Conservation (phyloP, 2,113 vertebrate genomes). For the Tragulus kanchil region DNA sequence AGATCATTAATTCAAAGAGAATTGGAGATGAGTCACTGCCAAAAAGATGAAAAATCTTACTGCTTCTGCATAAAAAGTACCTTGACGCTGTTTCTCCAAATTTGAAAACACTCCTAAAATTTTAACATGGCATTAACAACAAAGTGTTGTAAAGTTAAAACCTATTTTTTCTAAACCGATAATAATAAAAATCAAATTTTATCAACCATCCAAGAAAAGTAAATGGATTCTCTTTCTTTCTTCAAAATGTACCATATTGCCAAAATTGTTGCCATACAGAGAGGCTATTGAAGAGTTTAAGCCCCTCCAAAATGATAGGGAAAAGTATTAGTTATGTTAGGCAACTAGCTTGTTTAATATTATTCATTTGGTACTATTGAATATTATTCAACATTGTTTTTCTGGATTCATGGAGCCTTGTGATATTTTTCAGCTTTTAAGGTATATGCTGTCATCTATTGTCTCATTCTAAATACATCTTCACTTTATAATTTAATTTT, state of each 20-base stretch:
- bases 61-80: not conserved
- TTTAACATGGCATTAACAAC: not conserved
- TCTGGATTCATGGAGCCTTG: not conserved
- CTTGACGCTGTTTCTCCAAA: not conserved
- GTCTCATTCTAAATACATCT: constrained; percentile 35
- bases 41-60: constrained; percentile 10
- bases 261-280: not conserved
- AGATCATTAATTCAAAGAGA: constrained; percentile 68
- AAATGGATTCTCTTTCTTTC: not conserved
- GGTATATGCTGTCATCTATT: not conserved
- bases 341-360: not conserved
- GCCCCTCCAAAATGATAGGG: not conserved
- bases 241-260: not conserved
- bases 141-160: constrained; percentile 1
- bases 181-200: constrained; percentile 17
- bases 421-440: not conserved
- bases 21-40: not conserved
- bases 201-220: not conserved
- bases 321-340: not conserved
- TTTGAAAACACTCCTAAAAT: not conserved
- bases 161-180: constrained; percentile 15
- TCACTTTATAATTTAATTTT: not conserved
- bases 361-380: not conserved
- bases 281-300: not conserved
- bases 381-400: not conserved